Evolutionary conservation across 2,888 invertebrate species (phyloP), one percentile per base, ranked within the genome.

Genomic region (Aporophyla lueneburgensis): DNA sequence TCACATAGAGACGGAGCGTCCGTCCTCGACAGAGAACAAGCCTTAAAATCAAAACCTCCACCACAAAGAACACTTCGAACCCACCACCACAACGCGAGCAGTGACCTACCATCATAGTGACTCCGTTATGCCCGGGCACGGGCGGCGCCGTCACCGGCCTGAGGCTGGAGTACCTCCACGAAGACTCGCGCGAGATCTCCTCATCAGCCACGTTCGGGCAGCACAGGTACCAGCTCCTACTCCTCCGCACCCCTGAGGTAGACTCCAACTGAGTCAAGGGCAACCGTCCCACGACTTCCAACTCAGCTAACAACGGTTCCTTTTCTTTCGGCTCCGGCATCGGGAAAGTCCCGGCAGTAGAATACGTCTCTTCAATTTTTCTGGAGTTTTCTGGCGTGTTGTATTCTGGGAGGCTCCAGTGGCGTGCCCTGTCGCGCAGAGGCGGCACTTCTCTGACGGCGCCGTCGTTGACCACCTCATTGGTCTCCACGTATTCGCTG

Each of bases 191-290:
- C 0, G 94, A 94, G 0, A 94, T 92, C 90, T 96, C 95, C 86
- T 96, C 95, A 19, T 96, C 96, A 1, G 93, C 94, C 49, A 94
- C 93, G 59, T 96, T 95, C 0, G 96, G 96, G 79, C 97, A 97
- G 93, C 97, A 97, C 82, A 97, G 95, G 86, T 97, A 95, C 96
- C 97, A 97, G 88, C 97, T 97, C 74, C 97, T 91, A 87, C 97
- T 97, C 81, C 97, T 93, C 67, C 97, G 93, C 1, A 97, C 95
- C 3, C 95, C 95, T 0, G 93, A 88, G 0, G 92, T 88, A 0
- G 91, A 88, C 4, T 95, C 96, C 85, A 96, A 66, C 83, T 96
- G 95, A 0, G 93, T 95, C 67, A 96, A 65, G 3, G 96, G 96
- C 49, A 96, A 67, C 3, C 96, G 80, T 0, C 96, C 96, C 0